Evolutionary conservation across 2,888 invertebrate species (phyloP), one percentile per base, ranked within the genome.

Genomic region (Eupithecia insigniata): DNA sequence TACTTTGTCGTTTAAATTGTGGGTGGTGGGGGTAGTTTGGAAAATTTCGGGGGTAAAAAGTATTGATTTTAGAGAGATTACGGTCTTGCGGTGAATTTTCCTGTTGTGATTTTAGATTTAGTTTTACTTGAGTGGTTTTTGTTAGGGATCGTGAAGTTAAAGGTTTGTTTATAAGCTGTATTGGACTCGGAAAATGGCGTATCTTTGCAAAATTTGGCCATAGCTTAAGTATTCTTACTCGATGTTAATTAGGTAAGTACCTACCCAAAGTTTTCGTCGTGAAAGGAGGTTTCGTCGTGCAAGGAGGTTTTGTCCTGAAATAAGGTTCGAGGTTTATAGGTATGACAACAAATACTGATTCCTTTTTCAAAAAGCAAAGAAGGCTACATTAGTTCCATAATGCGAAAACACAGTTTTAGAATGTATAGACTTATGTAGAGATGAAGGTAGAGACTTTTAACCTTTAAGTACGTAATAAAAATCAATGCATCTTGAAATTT

Each of bases 1-100:
- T 93, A 93, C 93, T 94, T 94, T 93, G 93, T 93, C 93, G 92
- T 92, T 92, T 89, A 89, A 91, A 92, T 92, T 91, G 91, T 89
- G 90, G 90, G 87, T 82, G 83, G 80, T 76, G 82, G 84, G 85
- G 88, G 43, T 43, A 43, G n/a, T 90, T 91, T 85, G 88, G 89
- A 88, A 90, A 91, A 90, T 90, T 92, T 87, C 83, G 84, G 87
- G 90, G 92, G 88, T 90, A 92, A 93, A 93, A 93, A 92, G 90
- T 93, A 93, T 93, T 89, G 93, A 93, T 93, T 93, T 93, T 93
- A 89, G 89, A 82, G 77, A 89, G 91, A 92, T 92, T 91, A 81
- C 78, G 82, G 74, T 71, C 46, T 86, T 85, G 82, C 82, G 75
- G 84, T 82, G 80, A 82, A 83, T 82, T 81, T 87, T 76, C 36